A percentile compares a stretch with the other conserved stretches of the same genome.
These are phyloP conservation scores for Vulpes vulpes DNA, from an alignment of 2,113 vertebrate species.

Conservation along the genomic window DNA sequence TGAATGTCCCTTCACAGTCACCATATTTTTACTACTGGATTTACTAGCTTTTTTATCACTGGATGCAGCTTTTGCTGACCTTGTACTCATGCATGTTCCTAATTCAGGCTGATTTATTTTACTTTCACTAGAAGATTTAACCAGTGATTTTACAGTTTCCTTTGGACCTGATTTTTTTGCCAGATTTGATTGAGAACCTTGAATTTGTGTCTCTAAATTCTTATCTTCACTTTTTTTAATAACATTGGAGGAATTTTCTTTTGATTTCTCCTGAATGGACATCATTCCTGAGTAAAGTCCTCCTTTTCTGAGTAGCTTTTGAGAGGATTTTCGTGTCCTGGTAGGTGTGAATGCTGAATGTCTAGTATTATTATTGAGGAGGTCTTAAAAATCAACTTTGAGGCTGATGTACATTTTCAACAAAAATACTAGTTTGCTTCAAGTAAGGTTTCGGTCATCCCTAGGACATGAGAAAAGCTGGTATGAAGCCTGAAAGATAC, in stretches of 20 bases:
- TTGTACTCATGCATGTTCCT: constrained; percentile 83
- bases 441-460: constrained; percentile 65
- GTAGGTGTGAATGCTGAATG: constrained; percentile 56
- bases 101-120: constrained; percentile 73
- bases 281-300: constrained; percentile 74
- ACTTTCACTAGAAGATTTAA: constrained; percentile 78
- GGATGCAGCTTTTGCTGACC: constrained; percentile 74
- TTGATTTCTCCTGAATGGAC: constrained; percentile 78
- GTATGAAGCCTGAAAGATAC: constrained; percentile 68
- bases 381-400: constrained; percentile 69
- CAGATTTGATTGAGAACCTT: constrained; percentile 72
- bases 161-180: constrained; percentile 67
- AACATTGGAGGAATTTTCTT: constrained; percentile 76
- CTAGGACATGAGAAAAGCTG: constrained; percentile 58
- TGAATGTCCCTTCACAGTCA: constrained; percentile 74
- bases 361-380: constrained; percentile 66
- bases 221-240: constrained; percentile 66
- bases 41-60: constrained; percentile 71
- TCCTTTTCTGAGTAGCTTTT: constrained; percentile 59
- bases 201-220: constrained; percentile 62
- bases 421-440: constrained; percentile 61
- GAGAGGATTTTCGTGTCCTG: constrained; percentile 24
- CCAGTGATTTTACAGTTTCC: constrained; percentile 67
- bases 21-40: constrained; percentile 68
- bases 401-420: constrained; percentile 75